phyloP scores from a whole-genome alignment of 2,113 vertebrate species.

The Hipposideros armiger region DNA sequence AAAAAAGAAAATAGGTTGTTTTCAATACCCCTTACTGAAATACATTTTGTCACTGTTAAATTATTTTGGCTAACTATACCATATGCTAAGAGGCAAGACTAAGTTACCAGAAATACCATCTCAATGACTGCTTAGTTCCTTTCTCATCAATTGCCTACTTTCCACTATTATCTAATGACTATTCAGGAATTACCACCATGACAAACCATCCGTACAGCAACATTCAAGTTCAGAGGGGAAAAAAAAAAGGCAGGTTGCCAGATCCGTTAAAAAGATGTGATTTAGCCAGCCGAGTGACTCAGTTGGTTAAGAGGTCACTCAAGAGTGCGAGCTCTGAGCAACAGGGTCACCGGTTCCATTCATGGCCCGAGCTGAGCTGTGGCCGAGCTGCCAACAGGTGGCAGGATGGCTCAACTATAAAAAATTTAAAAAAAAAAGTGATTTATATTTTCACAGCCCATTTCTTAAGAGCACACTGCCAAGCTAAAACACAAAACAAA shows the following conservation, averaged over 20 bases:
- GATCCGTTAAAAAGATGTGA: not conserved
- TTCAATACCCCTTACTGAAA: conserved; percentile 50
- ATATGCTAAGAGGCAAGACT: conserved; percentile 49
- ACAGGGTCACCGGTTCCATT: too few relatives aligned
- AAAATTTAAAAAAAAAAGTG: not conserved
- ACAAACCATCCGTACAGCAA: not conserved
- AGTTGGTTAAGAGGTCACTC: too few relatives aligned
- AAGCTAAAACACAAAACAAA: not conserved
- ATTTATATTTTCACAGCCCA: not conserved
- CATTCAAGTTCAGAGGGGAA: not conserved
- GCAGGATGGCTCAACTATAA: too few relatives aligned
- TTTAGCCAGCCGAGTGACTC: too few relatives aligned
- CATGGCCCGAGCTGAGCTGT: too few relatives aligned
- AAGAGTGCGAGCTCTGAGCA: too few relatives aligned
- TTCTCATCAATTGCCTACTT: conserved; percentile 10
- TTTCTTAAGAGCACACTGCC: not conserved
- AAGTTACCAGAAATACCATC: conserved; percentile 52
- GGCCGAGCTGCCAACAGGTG: too few relatives aligned
- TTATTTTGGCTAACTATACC: conserved; percentile 36
- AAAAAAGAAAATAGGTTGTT: conserved; percentile 40
- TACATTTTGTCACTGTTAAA: conserved; percentile 26
- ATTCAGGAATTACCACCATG: not conserved
- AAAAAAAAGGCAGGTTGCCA: not conserved
- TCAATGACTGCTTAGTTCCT: not conserved
- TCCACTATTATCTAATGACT: not conserved